These are phyloP conservation scores for Geodia barretti DNA, from an alignment of 37 sponge, comb jelly and placozoan species.

Conservation along the genomic window DNA sequence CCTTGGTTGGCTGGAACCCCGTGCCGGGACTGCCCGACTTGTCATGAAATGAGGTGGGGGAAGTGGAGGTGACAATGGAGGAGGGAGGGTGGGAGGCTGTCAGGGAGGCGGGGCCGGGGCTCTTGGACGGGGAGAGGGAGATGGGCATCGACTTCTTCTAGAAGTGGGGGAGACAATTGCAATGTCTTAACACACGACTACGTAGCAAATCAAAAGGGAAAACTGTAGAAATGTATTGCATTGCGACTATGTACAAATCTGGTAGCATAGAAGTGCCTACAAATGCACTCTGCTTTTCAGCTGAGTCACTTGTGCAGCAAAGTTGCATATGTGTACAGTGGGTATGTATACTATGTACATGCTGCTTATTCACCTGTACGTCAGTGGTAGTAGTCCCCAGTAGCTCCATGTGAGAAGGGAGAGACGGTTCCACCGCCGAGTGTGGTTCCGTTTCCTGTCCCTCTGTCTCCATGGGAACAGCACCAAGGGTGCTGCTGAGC, in stretches of 20 bases:
- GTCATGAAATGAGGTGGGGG: too few relatives aligned
- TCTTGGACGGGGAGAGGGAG: background rate
- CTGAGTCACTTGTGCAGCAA: too few relatives aligned
- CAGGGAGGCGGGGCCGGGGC: background rate
- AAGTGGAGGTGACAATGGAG: background rate
- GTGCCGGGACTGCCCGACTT: background rate
- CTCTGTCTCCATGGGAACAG: background rate
- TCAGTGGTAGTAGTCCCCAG: background rate
- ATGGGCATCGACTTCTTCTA: background rate
- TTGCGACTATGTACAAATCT: too few relatives aligned
- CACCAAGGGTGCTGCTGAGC: slow-evolving; percentile 21
- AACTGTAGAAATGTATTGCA: too few relatives aligned
- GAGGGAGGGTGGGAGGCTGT: background rate
- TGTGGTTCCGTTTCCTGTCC: background rate
- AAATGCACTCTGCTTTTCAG: too few relatives aligned
- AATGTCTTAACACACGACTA: too few relatives aligned
- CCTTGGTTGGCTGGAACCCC: slow-evolving; percentile 17
- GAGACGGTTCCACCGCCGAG: background rate
- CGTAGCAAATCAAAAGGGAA: too few relatives aligned
- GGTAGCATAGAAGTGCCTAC: too few relatives aligned
- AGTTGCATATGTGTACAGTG: too few relatives aligned
- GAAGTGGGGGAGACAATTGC: too few relatives aligned
- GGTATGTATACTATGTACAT: too few relatives aligned
- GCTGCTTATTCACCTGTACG: background rate
- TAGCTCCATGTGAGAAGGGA: background rate